These are phyloP conservation scores for Ceryle rudis DNA, from an alignment of 2,797 vertebrate genomes.

Conservation along the genomic window DNA sequence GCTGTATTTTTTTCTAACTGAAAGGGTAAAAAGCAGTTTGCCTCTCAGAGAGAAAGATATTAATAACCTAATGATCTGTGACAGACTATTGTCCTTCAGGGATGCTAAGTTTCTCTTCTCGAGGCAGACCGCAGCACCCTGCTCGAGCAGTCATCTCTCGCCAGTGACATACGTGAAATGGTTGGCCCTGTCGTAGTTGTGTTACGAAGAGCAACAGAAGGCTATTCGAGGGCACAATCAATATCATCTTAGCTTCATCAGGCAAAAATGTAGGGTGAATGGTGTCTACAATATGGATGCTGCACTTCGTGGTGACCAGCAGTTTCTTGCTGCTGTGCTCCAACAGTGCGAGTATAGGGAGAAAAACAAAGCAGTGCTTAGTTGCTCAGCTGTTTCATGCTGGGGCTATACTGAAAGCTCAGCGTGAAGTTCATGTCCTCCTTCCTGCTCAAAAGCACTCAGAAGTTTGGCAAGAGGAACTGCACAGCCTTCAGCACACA, in stretches of 20 bases:
- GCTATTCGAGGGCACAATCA: neutral
- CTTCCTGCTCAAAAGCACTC: neutral
- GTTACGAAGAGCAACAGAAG: neutral
- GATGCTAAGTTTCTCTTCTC: neutral
- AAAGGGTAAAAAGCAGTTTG: neutral
- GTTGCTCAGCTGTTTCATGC: neutral
- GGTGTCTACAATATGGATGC: neutral
- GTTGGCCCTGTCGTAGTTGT: neutral
- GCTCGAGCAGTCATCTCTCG: neutral
- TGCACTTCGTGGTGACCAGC: neutral
- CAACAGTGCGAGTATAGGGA: neutral
- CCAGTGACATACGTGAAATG: neutral
- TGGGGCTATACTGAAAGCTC: neutral
- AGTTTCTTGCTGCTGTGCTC: neutral
- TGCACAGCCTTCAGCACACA: neutral
- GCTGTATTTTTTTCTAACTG: neutral
- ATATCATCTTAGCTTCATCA: neutral
- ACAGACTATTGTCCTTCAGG: neutral
- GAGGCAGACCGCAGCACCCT: neutral
- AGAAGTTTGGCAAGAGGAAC: neutral
- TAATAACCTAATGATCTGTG: neutral
- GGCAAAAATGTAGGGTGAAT: rapidly evolving
- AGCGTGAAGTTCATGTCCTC: neutral
- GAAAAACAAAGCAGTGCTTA: neutral
- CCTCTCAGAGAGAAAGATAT: neutral